Evolutionary conservation across 64 coral and sea anemone genomes (phyloP).

Genomic region (Cladopsammia gracilis): DNA sequence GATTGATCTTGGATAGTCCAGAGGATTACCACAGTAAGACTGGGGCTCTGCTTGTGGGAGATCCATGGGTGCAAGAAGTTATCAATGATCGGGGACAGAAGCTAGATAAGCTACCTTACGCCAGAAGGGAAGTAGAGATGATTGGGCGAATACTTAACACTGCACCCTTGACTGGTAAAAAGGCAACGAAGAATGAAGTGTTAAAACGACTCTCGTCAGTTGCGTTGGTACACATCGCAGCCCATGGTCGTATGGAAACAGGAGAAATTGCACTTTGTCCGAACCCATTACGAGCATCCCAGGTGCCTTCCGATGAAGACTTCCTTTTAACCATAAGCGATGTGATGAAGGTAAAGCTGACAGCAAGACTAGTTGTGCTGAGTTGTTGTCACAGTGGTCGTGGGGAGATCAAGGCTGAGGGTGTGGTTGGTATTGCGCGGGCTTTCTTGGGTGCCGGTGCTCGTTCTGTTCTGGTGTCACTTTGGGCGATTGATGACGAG

Average conservation of each 20-base stretch:
- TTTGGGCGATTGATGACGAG: constrained; percentile 15
- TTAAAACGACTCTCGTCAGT: neutral
- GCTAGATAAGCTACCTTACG: neutral
- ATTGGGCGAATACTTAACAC: neutral
- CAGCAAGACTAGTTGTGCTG: constrained; percentile 14
- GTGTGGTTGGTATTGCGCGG: constrained; percentile 12
- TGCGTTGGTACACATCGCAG: constrained; percentile 23
- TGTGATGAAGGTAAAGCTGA: neutral
- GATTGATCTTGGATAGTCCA: neutral
- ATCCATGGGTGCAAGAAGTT: neutral
- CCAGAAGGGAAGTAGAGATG: constrained; percentile 8
- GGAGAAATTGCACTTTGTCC: constrained; percentile 20
- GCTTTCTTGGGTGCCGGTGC: constrained; percentile 1
- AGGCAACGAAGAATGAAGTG: constrained; percentile 23
- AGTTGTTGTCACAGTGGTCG: constrained; percentile 41
- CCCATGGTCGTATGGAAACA: neutral
- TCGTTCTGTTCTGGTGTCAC: constrained; percentile 21
- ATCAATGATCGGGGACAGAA: neutral
- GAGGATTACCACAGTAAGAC: neutral
- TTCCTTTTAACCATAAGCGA: constrained; percentile 22
- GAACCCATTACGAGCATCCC: neutral
- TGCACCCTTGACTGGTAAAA: neutral
- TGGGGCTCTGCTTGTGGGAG: neutral
- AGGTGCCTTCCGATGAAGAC: neutral
- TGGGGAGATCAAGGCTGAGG: constrained; percentile 32